Percentiles rank a stretch among this genome's conserved stretches.
Evolutionary conservation across 1,140 invertebrate species (phyloP).

Genomic region (Nebria ingens): DNA sequence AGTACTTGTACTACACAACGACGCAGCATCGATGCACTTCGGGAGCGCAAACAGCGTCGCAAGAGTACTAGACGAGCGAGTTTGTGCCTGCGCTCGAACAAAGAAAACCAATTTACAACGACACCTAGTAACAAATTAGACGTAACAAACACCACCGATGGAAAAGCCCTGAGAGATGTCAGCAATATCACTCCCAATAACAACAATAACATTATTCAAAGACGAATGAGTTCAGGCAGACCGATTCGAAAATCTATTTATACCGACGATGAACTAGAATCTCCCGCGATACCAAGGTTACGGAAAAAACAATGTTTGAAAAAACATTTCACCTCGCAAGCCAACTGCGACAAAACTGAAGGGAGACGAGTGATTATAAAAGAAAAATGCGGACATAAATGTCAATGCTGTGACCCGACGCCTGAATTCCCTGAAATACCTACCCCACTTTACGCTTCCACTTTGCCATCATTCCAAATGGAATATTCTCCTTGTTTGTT

Average conservation of each 20-base stretch:
- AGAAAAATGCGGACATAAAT: not conserved
- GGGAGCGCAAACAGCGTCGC: not conserved
- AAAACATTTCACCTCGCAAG: not conserved
- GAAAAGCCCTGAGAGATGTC: constrained; percentile 27
- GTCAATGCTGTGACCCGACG: not conserved
- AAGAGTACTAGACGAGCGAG: constrained; percentile 17
- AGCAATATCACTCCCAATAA: constrained; percentile 30
- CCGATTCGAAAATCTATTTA: not conserved
- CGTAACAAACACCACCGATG: constrained; percentile 18
- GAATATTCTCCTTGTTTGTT: constrained; percentile 25
- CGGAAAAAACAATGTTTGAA: not conserved
- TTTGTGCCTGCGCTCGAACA: constrained; percentile 20
- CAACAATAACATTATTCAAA: not conserved
- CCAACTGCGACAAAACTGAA: not conserved
- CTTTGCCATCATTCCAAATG: constrained; percentile 24
- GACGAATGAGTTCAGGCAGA: not conserved
- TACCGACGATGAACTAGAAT: not conserved
- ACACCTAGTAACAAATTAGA: constrained; percentile 28
- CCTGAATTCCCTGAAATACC: not conserved
- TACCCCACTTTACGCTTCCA: constrained; percentile 21
- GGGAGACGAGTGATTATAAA: not conserved
- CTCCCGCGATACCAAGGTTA: not conserved
- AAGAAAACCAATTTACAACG: constrained; percentile 32
- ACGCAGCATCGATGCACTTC: not conserved
- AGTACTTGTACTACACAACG: constrained; percentile 13